Evolutionary conservation across 2,797 vertebrate species (phyloP), one percentile per base, ranked within the genome.

Genomic region (Leuciscus waleckii): DNA sequence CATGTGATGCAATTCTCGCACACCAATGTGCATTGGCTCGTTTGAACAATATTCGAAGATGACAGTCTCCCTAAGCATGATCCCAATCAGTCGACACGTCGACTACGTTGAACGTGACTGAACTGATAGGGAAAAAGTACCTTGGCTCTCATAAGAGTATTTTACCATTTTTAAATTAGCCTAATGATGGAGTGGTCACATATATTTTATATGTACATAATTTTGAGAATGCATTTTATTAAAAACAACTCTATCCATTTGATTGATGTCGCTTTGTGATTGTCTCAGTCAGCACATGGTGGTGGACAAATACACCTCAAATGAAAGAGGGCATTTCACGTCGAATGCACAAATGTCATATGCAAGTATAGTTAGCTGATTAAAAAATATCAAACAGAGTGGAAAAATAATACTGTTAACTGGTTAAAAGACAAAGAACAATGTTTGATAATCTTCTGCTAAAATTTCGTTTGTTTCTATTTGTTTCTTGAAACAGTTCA

Each of bases 391-490:
- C 35, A 37, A 68, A 68, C 32, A 37, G 16, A 21, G 65, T 19
- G 7, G 7, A 68, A 21, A 68, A 37, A 68, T 14, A 63, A 29
- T 29, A 29, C 61, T 19, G 29, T 67, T 35, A 67, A 67, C 26
- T 67, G 16, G n/a, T 61, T 61, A 61, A 61, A 29, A 29, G 11
- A 63, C 11, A 63, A 54, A 54, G 19, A 54, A 54, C 51, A 54
- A 54, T 54, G 19, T 54, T 54, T 54, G 19, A 21, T 19, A 51
- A 54, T 58, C 26, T 26, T 61, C 5, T 26, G 3, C 17, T 67
- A 21, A 51, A 51, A 7, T 54, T 7, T 49, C 0, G 0, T 17
- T 32, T 0, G 1, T 35, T 37, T 19, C 17, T 0, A 1, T 35
- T 68, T 63, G 61, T 63, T 16, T 29, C 26, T 21, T 9, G 0